phyloP scores from a whole-genome alignment of 2,113 vertebrate species.

The Hiodon alosoides region DNA sequence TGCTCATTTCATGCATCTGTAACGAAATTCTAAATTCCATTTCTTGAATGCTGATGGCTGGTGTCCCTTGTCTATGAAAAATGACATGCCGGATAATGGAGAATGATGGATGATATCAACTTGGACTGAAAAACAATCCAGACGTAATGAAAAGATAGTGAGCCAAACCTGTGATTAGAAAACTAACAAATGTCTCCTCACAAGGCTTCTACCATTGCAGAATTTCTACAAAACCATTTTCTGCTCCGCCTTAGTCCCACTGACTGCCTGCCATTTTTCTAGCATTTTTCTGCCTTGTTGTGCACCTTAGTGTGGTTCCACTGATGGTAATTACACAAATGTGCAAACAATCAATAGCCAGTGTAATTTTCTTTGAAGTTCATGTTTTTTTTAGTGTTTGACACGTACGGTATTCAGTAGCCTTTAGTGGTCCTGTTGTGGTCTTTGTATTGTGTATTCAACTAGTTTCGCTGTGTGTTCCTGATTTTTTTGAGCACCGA shows the following conservation, averaged over 20 bases:
- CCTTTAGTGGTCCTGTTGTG: not conserved
- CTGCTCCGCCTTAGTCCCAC: no score
- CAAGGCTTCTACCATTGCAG: not conserved
- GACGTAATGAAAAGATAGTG: not conserved
- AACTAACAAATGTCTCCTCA: not conserved
- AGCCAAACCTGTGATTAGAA: not conserved
- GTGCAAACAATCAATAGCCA: no score
- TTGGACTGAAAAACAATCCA: not conserved
- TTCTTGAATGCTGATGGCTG: not conserved
- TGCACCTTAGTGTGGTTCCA: no score
- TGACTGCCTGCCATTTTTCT: not conserved
- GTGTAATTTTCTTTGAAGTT: no score
- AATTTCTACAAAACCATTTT: not conserved
- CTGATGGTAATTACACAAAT: no score
- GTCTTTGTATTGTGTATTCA: not conserved
- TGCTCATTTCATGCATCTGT: not conserved
- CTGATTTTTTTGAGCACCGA: not conserved
- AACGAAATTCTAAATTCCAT: constrained; percentile 13
- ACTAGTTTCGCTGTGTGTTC: not conserved
- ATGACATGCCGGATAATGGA: not conserved
- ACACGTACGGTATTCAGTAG: no score
- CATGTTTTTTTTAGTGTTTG: no score
- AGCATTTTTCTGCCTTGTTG: not conserved
- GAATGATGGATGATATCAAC: constrained; percentile 8
- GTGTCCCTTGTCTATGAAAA: not conserved